Base-by-base conservation (phyloP, 2,888 invertebrate genomes). In the Busseola fusca region DNA sequence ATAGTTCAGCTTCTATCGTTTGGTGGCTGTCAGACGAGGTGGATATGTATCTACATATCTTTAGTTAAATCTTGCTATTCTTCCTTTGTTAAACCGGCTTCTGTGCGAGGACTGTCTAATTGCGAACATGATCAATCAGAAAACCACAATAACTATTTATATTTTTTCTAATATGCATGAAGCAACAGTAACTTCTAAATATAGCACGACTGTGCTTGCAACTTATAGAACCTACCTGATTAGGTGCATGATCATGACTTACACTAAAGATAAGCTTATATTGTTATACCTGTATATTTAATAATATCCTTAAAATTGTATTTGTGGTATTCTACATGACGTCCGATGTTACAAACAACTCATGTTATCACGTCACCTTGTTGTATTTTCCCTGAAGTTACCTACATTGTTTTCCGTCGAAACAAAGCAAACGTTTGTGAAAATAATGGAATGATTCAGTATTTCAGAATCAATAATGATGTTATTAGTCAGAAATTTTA, bases 381-480 rank as follows among this genome's bases (percentile, higher is more conserved):
- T 66, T 76, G 37, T 80, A 60, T 80, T 67, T 79, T 48, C 25
- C 63, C 58, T 64, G 63, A 67, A 74, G 16, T 63, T 1, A 34
- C 7, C 7, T 4, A 56, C 30, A 56, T 62, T 72, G 78, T 78
- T 76, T 78, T 73, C 59, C 25, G 34, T 56, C n/a, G 42, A 68
- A 67, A 59, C 80, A 80, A 74, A 68, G 56, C 60, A 60, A 64
- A 62, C 42, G 58, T 74, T 68, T 65, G 25, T 66, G 40, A 62
- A 74, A 68, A 68, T 74, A 80, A 64, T 12, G 48, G 54, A n/a
- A 64, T 80, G 75, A 74, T 68, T 77, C 59, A 77, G 50, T 56
- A 59, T 68, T 56, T 50, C 59, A 50, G 37, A 50, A 63, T 66
- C 62, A 66, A 73, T 64, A 45, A 48, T 76, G 10, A 48, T 21